phyloP scores from a whole-genome alignment of 1,140 invertebrate genomes.

The Heterodera carotae region DNA sequence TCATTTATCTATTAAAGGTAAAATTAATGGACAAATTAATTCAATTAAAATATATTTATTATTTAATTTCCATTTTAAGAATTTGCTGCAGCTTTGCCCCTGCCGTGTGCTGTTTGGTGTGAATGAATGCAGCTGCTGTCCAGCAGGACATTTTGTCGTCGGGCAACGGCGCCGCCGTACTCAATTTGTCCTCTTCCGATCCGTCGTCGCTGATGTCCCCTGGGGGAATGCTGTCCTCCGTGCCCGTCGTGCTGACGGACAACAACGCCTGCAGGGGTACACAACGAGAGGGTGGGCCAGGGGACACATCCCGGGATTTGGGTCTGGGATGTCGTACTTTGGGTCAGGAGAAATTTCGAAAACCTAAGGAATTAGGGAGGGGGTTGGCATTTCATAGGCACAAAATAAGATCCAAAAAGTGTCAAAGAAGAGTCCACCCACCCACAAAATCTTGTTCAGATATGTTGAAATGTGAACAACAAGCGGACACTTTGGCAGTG shows the following conservation, averaged over 20 bases:
- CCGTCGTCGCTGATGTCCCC: background rate
- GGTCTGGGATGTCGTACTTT: too few species aligned
- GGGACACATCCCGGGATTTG: too few species aligned
- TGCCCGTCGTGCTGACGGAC: background rate
- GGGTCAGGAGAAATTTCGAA: too few species aligned
- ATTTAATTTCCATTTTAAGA: background rate
- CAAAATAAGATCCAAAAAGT: too few species aligned
- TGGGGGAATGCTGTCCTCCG: background rate
- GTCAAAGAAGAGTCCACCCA: too few species aligned
- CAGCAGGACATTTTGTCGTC: background rate
- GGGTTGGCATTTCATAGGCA: too few species aligned
- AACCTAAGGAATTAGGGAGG: too few species aligned
- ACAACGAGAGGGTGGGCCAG: background rate
- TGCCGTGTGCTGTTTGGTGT: background rate
- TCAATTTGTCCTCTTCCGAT: background rate
- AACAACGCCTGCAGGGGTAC: background rate
- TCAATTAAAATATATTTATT: too few species aligned
- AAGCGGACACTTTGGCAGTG: background rate
- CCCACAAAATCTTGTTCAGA: background rate
- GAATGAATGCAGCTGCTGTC: background rate
- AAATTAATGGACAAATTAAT: too few species aligned
- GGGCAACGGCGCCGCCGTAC: background rate
- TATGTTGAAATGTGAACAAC: background rate
- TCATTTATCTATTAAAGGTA: too few species aligned
- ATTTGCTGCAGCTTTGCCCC: background rate